Percentiles rank a stretch among this genome's conserved stretches.
phyloP scores from a whole-genome alignment of 2,113 vertebrate species.

The Struthio camelus region DNA sequence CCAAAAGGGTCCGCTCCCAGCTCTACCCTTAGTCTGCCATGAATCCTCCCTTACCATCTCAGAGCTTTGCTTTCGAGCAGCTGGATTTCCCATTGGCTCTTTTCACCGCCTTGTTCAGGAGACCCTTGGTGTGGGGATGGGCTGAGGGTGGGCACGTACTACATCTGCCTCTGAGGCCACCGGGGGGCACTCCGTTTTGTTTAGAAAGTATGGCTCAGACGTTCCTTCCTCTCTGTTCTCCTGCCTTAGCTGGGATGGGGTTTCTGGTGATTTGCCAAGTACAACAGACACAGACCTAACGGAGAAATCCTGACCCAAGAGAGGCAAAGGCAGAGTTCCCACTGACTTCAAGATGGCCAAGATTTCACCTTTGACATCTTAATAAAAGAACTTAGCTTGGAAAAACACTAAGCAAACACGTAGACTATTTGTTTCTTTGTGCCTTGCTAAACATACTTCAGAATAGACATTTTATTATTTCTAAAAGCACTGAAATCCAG shows the following conservation, averaged over 20 bases:
- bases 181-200: neutral
- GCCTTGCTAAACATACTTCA: neutral
- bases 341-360: neutral
- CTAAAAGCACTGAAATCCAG: neutral
- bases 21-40: neutral
- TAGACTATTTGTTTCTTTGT: neutral
- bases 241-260: neutral
- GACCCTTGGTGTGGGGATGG: neutral
- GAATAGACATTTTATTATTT: neutral
- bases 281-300: neutral
- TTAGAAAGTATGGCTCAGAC: neutral
- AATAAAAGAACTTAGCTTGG: neutral
- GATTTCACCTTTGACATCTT: neutral
- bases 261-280: neutral
- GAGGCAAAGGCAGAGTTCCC: neutral
- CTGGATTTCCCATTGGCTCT: neutral
- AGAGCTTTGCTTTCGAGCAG: neutral
- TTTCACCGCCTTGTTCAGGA: neutral
- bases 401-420: neutral
- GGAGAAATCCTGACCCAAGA: neutral
- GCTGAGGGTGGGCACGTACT: neutral
- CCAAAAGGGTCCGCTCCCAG: neutral
- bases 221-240: neutral
- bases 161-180: neutral
- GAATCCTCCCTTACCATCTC: neutral